A percentile compares a stretch with the other conserved stretches of the same genome.
Conservation (phyloP, 2,113 vertebrate genomes). For the Balaeniceps rex region DNA sequence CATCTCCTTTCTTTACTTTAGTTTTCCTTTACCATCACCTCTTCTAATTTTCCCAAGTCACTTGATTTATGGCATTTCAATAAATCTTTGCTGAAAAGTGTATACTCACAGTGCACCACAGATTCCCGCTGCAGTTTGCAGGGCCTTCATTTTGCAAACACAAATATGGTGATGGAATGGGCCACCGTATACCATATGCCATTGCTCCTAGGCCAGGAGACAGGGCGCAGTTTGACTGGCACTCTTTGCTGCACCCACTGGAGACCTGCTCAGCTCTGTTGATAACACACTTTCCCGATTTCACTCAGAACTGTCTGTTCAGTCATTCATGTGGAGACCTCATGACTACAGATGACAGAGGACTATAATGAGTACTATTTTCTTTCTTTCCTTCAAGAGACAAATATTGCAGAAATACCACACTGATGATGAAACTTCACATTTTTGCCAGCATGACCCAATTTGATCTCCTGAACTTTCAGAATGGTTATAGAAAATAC, state of each 20-base stretch:
- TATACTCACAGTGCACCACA: neutral
- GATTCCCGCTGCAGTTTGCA: neutral
- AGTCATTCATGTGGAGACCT: neutral
- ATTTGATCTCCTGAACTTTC: neutral
- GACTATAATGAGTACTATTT: neutral
- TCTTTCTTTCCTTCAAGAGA: neutral
- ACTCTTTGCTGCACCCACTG: neutral
- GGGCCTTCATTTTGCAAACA: neutral
- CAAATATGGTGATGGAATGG: neutral
- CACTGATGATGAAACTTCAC: neutral
- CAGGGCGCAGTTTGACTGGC: neutral
- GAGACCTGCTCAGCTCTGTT: neutral
- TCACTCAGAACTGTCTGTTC: neutral
- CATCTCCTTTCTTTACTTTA: neutral
- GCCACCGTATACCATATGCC: neutral
- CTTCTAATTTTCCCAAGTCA: neutral
- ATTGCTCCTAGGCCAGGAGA: neutral
- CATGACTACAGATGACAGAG: neutral
- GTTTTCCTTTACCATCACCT: neutral
- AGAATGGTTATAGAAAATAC: neutral
- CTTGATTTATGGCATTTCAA: neutral
- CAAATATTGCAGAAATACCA: neutral
- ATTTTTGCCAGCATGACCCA: neutral
- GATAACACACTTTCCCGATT: neutral
- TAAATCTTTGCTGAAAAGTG: neutral